Conservation (phyloP, 1,140 invertebrate species). For the Ips nitidus region DNA sequence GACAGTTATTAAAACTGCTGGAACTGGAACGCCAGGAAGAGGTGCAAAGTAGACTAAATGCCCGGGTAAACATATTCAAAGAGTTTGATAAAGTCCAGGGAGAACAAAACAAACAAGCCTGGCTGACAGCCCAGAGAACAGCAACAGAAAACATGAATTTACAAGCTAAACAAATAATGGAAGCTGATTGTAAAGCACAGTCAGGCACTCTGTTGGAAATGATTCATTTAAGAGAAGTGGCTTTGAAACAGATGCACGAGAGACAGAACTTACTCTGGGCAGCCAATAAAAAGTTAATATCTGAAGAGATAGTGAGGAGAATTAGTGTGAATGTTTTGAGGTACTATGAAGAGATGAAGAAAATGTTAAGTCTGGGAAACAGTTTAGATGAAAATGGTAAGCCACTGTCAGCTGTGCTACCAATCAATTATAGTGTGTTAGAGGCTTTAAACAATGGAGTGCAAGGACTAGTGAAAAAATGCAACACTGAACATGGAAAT, state of each 20-base stretch:
- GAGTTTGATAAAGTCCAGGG: conserved; percentile 41
- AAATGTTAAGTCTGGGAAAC: neutral
- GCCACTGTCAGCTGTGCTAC: neutral
- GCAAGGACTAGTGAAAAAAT: neutral
- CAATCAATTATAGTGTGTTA: too few species aligned
- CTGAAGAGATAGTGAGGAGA: conserved; percentile 48
- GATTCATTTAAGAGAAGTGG: conserved; percentile 50
- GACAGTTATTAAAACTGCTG: conserved; percentile 40
- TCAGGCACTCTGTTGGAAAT: conserved; percentile 46
- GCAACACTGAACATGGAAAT: neutral
- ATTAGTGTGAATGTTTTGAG: conserved; percentile 40
- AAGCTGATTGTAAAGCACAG: conserved; percentile 46
- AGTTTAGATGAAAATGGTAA: neutral
- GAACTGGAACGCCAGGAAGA: conserved; percentile 46
- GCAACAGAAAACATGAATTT: conserved; percentile 49
- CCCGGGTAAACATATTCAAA: conserved; percentile 37
- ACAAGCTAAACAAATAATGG: conserved; percentile 45
- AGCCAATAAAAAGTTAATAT: conserved; percentile 50
- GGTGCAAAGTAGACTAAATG: conserved; percentile 40
- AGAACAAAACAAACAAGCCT: conserved; percentile 34
- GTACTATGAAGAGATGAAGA: neutral
- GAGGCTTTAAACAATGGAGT: too few species aligned
- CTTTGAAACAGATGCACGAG: conserved; percentile 48
- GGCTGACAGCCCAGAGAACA: conserved; percentile 49
- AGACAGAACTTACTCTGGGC: conserved; percentile 52